Evolutionary conservation across 2,797 vertebrate species (phyloP).

Genomic region (Stomatorhinus walkeri): DNA sequence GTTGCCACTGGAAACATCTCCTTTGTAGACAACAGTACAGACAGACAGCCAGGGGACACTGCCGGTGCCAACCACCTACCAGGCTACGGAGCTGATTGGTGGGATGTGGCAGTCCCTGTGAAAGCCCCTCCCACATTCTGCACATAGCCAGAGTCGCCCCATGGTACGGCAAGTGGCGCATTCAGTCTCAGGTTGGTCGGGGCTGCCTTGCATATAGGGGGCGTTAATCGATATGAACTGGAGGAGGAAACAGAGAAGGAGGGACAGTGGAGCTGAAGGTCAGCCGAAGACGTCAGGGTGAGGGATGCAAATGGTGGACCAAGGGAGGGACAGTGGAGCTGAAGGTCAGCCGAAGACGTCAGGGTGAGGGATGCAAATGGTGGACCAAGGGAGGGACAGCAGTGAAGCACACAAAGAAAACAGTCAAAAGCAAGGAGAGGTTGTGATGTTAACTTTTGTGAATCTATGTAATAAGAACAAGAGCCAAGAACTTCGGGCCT

Average conservation of each 20-base stretch:
- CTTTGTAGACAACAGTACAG: neutral
- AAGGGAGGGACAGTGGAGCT: neutral
- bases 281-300: neutral
- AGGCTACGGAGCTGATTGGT: slow-evolving; percentile 48
- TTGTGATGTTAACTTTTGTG: neutral
- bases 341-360: neutral
- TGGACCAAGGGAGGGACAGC: neutral
- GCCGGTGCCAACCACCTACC: slow-evolving; percentile 43
- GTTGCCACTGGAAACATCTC: neutral
- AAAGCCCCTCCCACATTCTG: slow-evolving; percentile 62
- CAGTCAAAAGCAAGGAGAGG: neutral
- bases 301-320: neutral
- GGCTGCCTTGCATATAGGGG: slow-evolving; percentile 25
- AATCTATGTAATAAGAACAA: neutral
- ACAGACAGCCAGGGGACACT: neutral
- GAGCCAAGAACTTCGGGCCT: neutral
- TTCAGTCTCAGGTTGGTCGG: slow-evolving; percentile 26
- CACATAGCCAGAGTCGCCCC: slow-evolving; percentile 61
- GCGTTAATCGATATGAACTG: slow-evolving; percentile 13
- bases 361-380: neutral
- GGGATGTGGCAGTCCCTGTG: slow-evolving; percentile 73
- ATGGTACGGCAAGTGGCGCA: slow-evolving; percentile 65
- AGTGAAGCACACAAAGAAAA: slow-evolving; percentile 38
- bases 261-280: neutral
- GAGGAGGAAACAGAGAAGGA: neutral